phyloP scores from a whole-genome alignment of 1,140 invertebrate genomes.

The Pygmarrhopalites habei region DNA sequence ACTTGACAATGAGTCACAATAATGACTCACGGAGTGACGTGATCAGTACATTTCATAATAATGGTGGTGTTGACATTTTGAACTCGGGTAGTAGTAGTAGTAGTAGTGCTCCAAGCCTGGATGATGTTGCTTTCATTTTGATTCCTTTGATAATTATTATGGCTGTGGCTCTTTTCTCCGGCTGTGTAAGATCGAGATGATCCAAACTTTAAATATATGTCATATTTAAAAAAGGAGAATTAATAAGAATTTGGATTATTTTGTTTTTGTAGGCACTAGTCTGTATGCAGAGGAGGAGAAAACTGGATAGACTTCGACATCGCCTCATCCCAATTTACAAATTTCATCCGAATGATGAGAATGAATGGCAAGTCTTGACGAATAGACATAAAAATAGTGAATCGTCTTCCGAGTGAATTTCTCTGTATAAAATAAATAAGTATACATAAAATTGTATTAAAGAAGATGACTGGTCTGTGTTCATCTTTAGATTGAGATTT shows the following conservation, averaged over 20 bases:
- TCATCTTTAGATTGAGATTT: too few species aligned
- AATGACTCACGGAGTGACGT: too few species aligned
- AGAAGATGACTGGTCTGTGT: too few species aligned
- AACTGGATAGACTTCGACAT: constrained; percentile 24
- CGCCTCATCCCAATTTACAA: constrained; percentile 29
- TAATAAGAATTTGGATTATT: not conserved
- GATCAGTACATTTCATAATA: too few species aligned
- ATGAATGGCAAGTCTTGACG: constrained; percentile 21
- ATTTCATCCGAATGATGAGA: constrained; percentile 20
- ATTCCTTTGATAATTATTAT: constrained; percentile 23
- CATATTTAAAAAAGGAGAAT: not conserved
- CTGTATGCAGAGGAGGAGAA: constrained; percentile 22
- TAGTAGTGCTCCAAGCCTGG: too few species aligned
- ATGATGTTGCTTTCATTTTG: constrained; percentile 17
- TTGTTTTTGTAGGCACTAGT: constrained; percentile 19
- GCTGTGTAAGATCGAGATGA: constrained; percentile 18
- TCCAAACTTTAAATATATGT: not conserved
- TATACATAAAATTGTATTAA: too few species aligned
- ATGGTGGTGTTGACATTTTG: too few species aligned
- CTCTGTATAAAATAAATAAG: too few species aligned
- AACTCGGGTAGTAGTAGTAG: too few species aligned
- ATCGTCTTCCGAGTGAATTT: too few species aligned
- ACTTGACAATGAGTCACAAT: too few species aligned
- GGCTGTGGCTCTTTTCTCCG: constrained; percentile 16
- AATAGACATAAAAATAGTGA: too few species aligned